Percentiles rank a stretch among this genome's conserved stretches.
Conservation (phyloP, 2,888 invertebrate species). For the Ptycholaimellus sp. region DNA sequence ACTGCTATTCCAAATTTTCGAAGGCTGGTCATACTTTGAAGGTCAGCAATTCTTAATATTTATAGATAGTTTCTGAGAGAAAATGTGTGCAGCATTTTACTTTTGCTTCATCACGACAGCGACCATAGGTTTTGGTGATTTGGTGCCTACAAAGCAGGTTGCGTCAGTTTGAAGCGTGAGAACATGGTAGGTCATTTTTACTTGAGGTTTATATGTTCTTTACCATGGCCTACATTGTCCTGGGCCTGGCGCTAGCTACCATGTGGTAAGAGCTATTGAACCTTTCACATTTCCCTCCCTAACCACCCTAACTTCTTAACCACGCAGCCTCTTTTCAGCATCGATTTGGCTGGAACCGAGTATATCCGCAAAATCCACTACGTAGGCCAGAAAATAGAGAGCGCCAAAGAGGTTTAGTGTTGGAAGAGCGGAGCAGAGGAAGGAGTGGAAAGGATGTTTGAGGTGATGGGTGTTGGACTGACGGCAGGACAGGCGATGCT, state of each 20-base stretch:
- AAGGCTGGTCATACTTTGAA: constrained; percentile 20
- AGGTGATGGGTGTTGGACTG: constrained; percentile 12
- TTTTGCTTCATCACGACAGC: constrained; percentile 25
- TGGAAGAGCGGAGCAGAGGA: no score
- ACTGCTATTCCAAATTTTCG: constrained; percentile 20
- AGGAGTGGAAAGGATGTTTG: neutral
- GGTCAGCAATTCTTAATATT: constrained; percentile 22
- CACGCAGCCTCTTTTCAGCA: constrained; percentile 8
- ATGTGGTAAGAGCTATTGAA: neutral
- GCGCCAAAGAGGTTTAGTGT: constrained; percentile 15
- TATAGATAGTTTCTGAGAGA: no score
- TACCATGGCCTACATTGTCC: constrained; percentile 24
- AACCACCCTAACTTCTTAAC: neutral
- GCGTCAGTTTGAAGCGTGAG: no score
- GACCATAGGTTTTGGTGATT: constrained; percentile 23
- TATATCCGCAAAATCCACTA: constrained; percentile 24
- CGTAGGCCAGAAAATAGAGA: constrained; percentile 23
- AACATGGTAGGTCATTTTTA: no score
- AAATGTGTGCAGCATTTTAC: no score
- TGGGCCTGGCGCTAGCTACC: constrained; percentile 16
- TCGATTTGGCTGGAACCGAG: constrained; percentile 23
- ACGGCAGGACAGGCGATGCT: constrained; percentile 21
- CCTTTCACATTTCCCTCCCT: neutral
- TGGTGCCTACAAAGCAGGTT: constrained; percentile 22
- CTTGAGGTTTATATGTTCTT: constrained; percentile 24